Percentiles rank a stretch among this genome's conserved stretches.
phyloP scores from a whole-genome alignment of 1,140 invertebrate species.

The Megalonaias nervosa region DNA sequence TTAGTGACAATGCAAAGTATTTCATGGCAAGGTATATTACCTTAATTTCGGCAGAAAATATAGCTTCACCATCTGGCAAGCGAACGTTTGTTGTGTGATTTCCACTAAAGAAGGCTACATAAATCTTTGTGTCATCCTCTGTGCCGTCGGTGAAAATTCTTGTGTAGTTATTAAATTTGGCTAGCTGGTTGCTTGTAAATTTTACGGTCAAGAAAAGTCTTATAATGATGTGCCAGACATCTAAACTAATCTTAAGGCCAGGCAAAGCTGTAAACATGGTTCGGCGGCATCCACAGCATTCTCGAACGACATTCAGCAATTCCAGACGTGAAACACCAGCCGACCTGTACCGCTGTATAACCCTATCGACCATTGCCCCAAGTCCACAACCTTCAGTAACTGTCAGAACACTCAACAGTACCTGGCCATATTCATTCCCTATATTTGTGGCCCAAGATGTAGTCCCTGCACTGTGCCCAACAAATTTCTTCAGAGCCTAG shows the following conservation, averaged over 20 bases:
- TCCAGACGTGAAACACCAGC: conserved; percentile 9
- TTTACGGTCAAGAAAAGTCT: conserved; percentile 1
- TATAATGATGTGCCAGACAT: conserved; percentile 59
- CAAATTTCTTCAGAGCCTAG: conserved; percentile 20
- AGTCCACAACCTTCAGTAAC: conserved; percentile 27
- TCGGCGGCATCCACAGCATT: conserved; percentile 18
- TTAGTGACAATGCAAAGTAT: no score
- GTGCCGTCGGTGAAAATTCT: no score
- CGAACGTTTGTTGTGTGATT: no score
- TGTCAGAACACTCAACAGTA: conserved; percentile 39
- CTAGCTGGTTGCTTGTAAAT: no score
- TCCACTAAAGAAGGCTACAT: no score
- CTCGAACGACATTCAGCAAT: conserved; percentile 31
- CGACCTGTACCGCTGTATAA: neutral
- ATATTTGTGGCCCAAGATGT: conserved; percentile 44
- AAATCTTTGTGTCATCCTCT: no score
- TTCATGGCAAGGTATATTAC: no score
- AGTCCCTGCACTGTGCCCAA: conserved; percentile 22
- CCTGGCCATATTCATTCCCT: conserved; percentile 47
- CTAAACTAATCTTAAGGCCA: conserved; percentile 36
- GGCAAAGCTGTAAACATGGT: conserved; percentile 26
- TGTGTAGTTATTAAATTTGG: no score
- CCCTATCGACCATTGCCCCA: neutral
- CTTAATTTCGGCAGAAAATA: no score
- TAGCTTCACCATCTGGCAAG: no score